Evolutionary conservation across 2,797 vertebrate genomes (phyloP), one percentile per base, ranked within the genome.

Genomic region (Muscicapa striata): DNA sequence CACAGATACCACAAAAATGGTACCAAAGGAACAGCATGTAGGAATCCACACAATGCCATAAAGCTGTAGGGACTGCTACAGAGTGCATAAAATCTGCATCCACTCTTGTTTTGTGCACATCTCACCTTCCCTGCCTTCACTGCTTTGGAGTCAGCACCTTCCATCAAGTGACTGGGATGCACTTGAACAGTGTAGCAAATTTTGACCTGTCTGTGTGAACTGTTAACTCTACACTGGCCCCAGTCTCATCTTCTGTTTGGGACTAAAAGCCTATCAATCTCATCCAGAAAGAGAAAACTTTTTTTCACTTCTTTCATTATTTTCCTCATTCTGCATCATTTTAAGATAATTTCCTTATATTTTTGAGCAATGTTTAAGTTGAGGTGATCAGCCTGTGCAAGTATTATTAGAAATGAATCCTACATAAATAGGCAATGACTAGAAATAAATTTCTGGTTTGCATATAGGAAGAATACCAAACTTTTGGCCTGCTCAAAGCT

Each of bases 131-230:
- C 49, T 36, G 6, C 24, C 30, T 86, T 17, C 10, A 10, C 3
- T 11, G 3, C 13, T 49, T 5, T 24, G 34, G 66, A 69, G 18
- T 21, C 21, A 68, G 6, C 27, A 46, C 29, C 24, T 69, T 69
- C 46, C 17, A 8, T 40, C 13, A 22, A 14, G 9, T 0, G 0
- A 23, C 12, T 13, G 6, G 3, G 6, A 32, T 58, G 22, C n/a
- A 29, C 27, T 82, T 86, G 27, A 73, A 36, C 2, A 51, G 7
- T 6, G 26, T 22, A 82, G 16, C 8, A 52, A 49, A 7, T 48
- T 79, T 70, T 79, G n/a, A 69, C 14, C 12, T 22, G 5, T 11
- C 21, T 61, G 11, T 40, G 38, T 15, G 36, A 82, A 48, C 24
- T 16, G 6, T 29, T 72, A 64, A 24, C 8, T 48, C 12, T 64